These are phyloP conservation scores for Glareola pratincola DNA, from an alignment of 2,113 vertebrate genomes.

Conservation along the genomic window DNA sequence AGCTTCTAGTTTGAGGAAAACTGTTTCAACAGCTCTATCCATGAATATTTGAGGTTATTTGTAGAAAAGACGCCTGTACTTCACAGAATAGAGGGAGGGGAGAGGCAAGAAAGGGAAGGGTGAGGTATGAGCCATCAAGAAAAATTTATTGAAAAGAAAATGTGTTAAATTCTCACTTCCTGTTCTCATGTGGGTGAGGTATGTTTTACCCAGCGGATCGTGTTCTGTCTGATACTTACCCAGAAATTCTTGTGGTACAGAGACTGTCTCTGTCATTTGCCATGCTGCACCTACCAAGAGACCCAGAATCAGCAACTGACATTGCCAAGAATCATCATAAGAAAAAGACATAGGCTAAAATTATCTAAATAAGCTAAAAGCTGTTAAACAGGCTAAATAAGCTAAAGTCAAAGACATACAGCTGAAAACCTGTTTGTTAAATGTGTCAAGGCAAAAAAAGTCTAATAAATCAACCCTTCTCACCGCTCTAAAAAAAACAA, in stretches of 20 bases:
- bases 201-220: background rate
- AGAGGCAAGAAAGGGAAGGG: background rate
- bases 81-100: background rate
- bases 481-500: background rate
- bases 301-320: background rate
- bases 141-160: background rate
- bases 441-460: background rate
- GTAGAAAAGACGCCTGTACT: background rate
- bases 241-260: background rate
- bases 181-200: background rate
- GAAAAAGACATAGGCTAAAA: background rate
- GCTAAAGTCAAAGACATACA: background rate
- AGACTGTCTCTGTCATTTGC: background rate
- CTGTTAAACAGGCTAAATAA: background rate
- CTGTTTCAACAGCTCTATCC: background rate
- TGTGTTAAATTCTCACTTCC: background rate
- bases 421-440: background rate
- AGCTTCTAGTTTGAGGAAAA: background rate
- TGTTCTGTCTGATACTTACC: conserved; percentile 1
- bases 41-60: background rate
- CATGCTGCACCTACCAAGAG: background rate
- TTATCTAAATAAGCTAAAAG: background rate
- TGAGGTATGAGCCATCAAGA: background rate
- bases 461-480: background rate
- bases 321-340: background rate